Conservation (phyloP, 2,888 invertebrate species). For the Troilus luridus region DNA sequence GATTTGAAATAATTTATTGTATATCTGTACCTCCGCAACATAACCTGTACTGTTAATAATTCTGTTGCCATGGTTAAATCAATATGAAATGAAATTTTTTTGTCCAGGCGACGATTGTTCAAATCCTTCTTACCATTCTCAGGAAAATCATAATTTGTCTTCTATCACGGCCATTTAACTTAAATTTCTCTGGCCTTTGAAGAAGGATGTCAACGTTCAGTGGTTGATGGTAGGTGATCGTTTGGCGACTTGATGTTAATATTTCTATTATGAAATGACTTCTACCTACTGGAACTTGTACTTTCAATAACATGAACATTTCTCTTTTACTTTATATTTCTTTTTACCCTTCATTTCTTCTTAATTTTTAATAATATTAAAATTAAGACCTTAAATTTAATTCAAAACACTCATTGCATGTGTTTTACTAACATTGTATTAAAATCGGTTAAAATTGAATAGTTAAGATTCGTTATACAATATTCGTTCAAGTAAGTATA, state of each 20-base stretch:
- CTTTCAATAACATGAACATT: not conserved
- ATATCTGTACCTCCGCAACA: not conserved
- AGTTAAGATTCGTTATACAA: not conserved
- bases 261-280: not conserved
- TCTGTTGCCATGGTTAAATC: not conserved
- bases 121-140: not conserved
- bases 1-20: not conserved
- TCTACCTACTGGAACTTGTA: not conserved
- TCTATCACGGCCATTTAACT: not conserved
- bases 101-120: constrained; percentile 40
- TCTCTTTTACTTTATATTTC: constrained; percentile 54
- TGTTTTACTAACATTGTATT: not conserved
- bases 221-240: not conserved
- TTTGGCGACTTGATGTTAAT: not conserved
- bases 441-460: not conserved
- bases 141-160: constrained; percentile 21
- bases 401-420: not conserved
- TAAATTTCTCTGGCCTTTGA: not conserved
- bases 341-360: constrained; percentile 30
- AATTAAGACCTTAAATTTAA: not conserved
- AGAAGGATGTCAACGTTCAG: not conserved
- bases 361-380: not conserved
- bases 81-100: constrained; percentile 13
- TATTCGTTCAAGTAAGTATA: not conserved
- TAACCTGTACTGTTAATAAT: not conserved